A percentile compares a stretch with the other conserved stretches of the same genome.
These are phyloP conservation scores for Muscicapa striata DNA, from an alignment of 2,797 vertebrate genomes.

Conservation along the genomic window DNA sequence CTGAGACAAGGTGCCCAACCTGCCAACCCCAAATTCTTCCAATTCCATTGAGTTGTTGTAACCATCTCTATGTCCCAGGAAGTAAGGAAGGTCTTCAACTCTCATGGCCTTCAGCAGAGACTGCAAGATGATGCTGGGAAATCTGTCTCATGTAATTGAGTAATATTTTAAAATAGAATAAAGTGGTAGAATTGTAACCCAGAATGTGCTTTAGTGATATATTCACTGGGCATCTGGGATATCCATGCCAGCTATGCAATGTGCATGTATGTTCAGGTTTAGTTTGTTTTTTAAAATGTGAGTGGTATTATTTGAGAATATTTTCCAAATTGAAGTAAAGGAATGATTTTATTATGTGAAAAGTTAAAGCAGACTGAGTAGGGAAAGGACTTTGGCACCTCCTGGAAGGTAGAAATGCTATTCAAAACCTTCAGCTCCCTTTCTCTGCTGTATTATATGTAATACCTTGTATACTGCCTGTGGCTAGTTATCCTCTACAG, in stretches of 20 bases:
- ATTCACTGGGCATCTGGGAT: background rate
- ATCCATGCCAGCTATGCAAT: rapidly evolving
- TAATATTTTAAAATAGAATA: background rate
- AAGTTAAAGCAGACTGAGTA: background rate
- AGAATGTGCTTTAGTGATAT: background rate
- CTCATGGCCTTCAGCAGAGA: background rate
- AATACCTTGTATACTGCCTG: background rate
- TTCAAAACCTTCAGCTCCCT: background rate
- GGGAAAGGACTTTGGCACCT: background rate
- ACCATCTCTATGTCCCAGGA: background rate
- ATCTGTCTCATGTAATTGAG: background rate
- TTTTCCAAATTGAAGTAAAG: background rate
- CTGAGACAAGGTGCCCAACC: rapidly evolving
- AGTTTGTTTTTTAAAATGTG: background rate
- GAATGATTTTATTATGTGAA: background rate
- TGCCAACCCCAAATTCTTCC: background rate
- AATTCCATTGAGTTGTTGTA: background rate
- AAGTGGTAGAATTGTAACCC: background rate
- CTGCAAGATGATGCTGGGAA: background rate
- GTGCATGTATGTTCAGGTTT: background rate
- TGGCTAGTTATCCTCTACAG: background rate
- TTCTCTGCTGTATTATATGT: background rate
- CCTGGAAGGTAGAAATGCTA: background rate
- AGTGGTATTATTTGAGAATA: background rate
- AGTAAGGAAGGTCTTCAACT: background rate